Base-by-base conservation (phyloP, 1,140 invertebrate species). In the Atopsyche davidsoni region DNA sequence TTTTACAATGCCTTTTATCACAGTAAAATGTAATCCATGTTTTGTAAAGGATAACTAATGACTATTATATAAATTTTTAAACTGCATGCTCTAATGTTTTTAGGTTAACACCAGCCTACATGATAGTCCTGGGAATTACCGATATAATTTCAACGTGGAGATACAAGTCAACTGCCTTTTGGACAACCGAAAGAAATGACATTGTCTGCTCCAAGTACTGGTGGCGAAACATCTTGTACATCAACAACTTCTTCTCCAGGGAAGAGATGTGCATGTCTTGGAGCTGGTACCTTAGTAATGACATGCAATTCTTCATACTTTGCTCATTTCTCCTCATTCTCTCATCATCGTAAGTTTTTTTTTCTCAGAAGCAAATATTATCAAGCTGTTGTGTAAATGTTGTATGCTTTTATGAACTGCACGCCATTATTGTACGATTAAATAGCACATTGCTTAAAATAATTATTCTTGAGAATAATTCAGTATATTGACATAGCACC, bases 201-300 rank as follows among this genome's bases (percentile, higher is more conserved):
- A 62, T 72, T 10, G 59, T 59, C 18, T 82, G 80, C 53, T 53
- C 66, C 0, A 75, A 77, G 56, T 77, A 80, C 57, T 81, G 80
- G 79, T 82, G 79, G 80, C 67, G 79, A 50, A 82, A 82, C 62
- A 23, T 82, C 2, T 62, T 82, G 11, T 82, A 79, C 53, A 79
- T 82, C 36, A 79, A 81, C 59, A 82, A 79, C 63, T 60, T 81
- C 0, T 81, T 69, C 46, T 57, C 64, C 13, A 67, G 67, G 52
- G 60, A 70, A 0, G 68, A 75, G 21, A 70, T 79, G 70, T 90
- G 89, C 58, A 73, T 88, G 67, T 79, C 79, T 3, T 89, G 86
- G 82, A 81, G 83, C 17, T 92, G 89, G 89, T 91, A 88, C 58
- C 59, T 92, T 34, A 80, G 87, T 11, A 81, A 81, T 46, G 89